phyloP scores from a whole-genome alignment of 2,888 invertebrate species.

The Dryadula phaetusa region DNA sequence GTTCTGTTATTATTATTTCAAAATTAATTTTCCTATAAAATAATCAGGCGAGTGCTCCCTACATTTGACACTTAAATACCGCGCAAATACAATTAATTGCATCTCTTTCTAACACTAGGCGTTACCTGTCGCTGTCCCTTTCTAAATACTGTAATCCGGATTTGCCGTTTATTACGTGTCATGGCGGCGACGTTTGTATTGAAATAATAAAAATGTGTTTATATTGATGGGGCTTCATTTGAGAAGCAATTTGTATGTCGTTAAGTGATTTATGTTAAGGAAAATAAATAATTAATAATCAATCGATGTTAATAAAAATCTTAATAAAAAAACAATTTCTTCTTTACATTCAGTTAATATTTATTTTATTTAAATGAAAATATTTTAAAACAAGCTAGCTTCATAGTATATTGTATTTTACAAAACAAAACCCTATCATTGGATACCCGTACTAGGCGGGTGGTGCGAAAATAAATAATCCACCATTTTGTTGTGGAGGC shows the following conservation, averaged over 20 bases:
- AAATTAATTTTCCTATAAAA: not conserved
- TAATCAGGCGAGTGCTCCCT: not conserved
- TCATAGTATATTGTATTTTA: too few relatives aligned
- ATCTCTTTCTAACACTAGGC: conserved; percentile 14
- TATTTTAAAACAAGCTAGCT: too few relatives aligned
- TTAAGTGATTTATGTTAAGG: not conserved
- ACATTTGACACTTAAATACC: conserved; percentile 12
- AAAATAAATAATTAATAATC: not conserved
- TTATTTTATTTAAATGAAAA: too few relatives aligned
- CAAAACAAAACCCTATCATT: too few relatives aligned
- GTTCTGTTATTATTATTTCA: too few relatives aligned
- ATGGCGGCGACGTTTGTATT: conserved; percentile 8
- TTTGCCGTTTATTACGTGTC: conserved; percentile 9
- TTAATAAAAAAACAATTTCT: too few relatives aligned
- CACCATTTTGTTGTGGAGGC: too few relatives aligned
- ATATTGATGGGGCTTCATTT: not conserved
- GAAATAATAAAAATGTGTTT: not conserved
- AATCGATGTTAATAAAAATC: too few relatives aligned
- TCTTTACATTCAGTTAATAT: too few relatives aligned
- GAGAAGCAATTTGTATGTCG: not conserved
- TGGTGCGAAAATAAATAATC: too few relatives aligned
- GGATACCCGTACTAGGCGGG: too few relatives aligned
- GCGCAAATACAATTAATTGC: conserved; percentile 7
- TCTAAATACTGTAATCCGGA: conserved; percentile 26
- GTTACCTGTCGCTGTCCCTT: not conserved